Conservation (phyloP, 2,797 vertebrate genomes). For the Chloroceryle amazona region DNA sequence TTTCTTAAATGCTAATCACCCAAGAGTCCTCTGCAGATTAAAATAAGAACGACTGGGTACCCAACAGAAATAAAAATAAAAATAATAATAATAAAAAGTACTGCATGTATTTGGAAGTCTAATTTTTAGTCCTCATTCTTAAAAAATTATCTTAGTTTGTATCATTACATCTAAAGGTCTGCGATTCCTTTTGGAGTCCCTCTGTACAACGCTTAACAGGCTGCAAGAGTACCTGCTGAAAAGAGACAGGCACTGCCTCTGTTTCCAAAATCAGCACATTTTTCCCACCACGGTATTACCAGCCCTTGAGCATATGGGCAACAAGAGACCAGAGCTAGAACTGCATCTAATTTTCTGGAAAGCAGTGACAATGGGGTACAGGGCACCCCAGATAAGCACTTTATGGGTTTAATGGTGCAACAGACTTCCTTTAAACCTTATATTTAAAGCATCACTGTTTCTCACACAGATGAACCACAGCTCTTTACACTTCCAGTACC, state of each 20-base stretch:
- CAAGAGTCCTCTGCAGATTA: background rate
- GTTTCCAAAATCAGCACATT: background rate
- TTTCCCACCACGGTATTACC: background rate
- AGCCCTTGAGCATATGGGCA: background rate
- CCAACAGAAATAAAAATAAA: background rate
- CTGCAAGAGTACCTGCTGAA: background rate
- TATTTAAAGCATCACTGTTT: background rate
- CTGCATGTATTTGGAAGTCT: background rate
- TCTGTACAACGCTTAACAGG: background rate
- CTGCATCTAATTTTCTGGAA: background rate
- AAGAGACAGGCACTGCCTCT: background rate
- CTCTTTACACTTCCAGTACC: background rate
- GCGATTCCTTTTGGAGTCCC: background rate
- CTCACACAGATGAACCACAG: background rate
- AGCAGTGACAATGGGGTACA: background rate
- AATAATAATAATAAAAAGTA: background rate
- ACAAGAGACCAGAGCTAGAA: background rate
- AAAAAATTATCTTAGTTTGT: background rate
- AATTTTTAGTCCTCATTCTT: background rate
- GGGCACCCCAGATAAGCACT: background rate
- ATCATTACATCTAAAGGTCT: background rate
- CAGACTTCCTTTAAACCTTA: background rate
- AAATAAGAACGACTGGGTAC: background rate
- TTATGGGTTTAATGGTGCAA: background rate
- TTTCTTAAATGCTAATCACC: background rate